phyloP scores from a whole-genome alignment of 1,140 invertebrate genomes.

The Apis cerana region DNA sequence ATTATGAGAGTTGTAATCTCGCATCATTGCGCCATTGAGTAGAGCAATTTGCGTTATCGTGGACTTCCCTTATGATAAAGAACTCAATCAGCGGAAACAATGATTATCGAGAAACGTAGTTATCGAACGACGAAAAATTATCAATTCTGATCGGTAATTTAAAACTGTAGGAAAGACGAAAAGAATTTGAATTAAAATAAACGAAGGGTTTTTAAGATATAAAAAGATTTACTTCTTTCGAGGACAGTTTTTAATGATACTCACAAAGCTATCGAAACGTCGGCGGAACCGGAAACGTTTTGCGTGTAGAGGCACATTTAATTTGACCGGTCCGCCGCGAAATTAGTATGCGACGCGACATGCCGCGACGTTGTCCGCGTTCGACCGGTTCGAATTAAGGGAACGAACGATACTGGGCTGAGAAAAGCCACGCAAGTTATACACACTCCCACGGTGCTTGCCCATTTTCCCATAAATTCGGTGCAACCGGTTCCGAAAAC shows the following conservation, averaged over 20 bases:
- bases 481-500: constrained; percentile 60
- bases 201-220: background rate
- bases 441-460: constrained; percentile 52
- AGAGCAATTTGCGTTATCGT: constrained; percentile 21
- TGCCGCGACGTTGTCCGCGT: constrained; percentile 6
- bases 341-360: constrained; percentile 39
- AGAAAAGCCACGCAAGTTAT: constrained; percentile 20
- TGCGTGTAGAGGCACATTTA: constrained; percentile 31
- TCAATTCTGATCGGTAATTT: background rate
- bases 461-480: constrained; percentile 62
- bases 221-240: background rate
- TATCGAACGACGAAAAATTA: background rate
- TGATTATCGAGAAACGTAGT: background rate
- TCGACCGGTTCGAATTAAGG: constrained; percentile 37
- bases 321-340: background rate
- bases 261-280: constrained; percentile 5
- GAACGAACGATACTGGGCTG: background rate
- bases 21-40: background rate
- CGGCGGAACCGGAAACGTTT: constrained; percentile 35
- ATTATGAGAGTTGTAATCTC: constrained; percentile 25
- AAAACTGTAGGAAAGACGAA: background rate
- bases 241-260: background rate
- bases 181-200: background rate
- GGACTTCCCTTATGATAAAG: background rate
- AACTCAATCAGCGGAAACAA: constrained; percentile 17